A percentile compares a stretch with the other conserved stretches of the same genome.
These are phyloP conservation scores for Galaxias olidus DNA, from an alignment of 2,797 vertebrate species.

Conservation along the genomic window DNA sequence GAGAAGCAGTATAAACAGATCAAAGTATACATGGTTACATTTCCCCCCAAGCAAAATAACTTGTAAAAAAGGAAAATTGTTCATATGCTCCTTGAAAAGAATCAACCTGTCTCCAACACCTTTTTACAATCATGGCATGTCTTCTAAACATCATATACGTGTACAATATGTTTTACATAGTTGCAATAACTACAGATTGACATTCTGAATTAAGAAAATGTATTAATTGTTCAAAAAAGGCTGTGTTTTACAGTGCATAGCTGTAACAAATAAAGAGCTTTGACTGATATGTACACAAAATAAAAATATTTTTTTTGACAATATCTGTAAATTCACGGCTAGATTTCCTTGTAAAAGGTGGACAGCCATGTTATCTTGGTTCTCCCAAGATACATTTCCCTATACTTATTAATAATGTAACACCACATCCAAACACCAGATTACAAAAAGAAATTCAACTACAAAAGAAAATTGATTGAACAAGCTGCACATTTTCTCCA, in stretches of 20 bases:
- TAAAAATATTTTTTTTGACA: conserved; percentile 97
- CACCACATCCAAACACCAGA: conserved; percentile 85
- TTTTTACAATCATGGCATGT: conserved; percentile 95
- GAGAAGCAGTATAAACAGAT: conserved; percentile 74
- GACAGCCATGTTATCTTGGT: conserved; percentile 85
- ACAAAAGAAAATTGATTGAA: conserved; percentile 72
- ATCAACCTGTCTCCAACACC: conserved; percentile 67
- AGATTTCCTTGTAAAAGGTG: conserved; percentile 85
- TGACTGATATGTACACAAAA: conserved; percentile 96
- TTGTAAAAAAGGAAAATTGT: conserved; percentile 68
- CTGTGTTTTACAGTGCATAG: conserved; percentile 99
- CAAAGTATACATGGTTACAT: conserved; percentile 74
- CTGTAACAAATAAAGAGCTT: conserved; percentile 99
- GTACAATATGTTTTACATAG: conserved; percentile 91
- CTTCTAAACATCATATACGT: conserved; percentile 91
- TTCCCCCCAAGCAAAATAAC: conserved; percentile 65
- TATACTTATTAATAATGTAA: conserved; percentile 83
- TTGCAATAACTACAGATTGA: conserved; percentile 91
- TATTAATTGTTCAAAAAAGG: conserved; percentile 92
- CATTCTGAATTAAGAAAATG: conserved; percentile 98
- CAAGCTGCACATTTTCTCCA: conserved; percentile 86
- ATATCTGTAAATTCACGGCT: conserved; percentile 95
- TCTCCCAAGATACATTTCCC: conserved; percentile 80
- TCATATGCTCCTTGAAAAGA: conserved; percentile 75
- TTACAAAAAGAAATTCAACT: conserved; percentile 61